Evolutionary conservation across 2,888 invertebrate species (phyloP), one percentile per base, ranked within the genome.

Genomic region (Agrochola macilenta): DNA sequence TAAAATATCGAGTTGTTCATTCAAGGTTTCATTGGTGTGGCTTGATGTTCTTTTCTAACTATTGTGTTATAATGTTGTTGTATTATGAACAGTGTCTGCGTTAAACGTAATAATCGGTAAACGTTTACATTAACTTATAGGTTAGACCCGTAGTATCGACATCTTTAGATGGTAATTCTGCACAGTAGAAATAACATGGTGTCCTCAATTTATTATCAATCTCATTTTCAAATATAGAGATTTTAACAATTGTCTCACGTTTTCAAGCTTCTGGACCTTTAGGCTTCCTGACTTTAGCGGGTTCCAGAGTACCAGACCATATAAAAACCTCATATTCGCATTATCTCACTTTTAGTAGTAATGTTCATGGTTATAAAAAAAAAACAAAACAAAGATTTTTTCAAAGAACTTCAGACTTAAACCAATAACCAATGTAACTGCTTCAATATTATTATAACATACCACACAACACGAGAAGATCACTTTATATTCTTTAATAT

Each of bases 401-500:
- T 26, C 11, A 65, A 54, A n/a, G 9, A 57, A 11, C 30, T 3
- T 70, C 17, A 8, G 20, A 49, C 17, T n/a, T 58, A 58, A 30
- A 39, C 14, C n/a, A 52, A 52, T 49, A 58, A 39, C 58, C 30
- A 43, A 2, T 60, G 17, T 43, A n/a, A n/a, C 14, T 8, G 3
- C 39, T 58, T 8, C 26, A 49, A 71, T 52, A 64, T 43, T 30
- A 43, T 30, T 39, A 57, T 35, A 43, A 65, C 46, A 52, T 23
- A 54, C 5, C 35, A 9, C 17, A 76, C 20, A 54, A 26, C n/a
- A 60, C 35, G 30, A 65, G 17, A 43, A 39, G 30, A 74, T 35
- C 49, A 23, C 57, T 82, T 70, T 20, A 61, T 60, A 66, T 69
- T 69, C 49, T 69, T 65, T 71, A n/a, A 12, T 65, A 30, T 14